Conservation (phyloP, 2,797 vertebrate genomes). For the Megaceryle alcyon region DNA sequence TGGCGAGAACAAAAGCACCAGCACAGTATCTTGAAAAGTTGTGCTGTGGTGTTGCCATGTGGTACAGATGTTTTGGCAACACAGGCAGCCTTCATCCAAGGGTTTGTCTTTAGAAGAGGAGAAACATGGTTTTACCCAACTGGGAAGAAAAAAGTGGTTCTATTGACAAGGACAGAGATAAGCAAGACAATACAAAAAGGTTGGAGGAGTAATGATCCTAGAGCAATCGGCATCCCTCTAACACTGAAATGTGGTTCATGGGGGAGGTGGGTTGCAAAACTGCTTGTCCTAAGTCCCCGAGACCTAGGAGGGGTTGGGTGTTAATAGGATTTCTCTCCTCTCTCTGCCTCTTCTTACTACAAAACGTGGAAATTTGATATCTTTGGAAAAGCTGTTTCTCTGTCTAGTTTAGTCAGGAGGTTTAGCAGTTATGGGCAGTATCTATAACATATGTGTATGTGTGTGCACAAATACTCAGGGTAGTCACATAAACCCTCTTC, state of each 20-base stretch:
- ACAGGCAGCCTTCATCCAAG: neutral
- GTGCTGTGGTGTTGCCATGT: neutral
- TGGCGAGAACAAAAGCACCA: slow-evolving; percentile 10
- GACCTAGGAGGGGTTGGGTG: neutral
- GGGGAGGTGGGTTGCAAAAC: neutral
- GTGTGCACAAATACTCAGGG: neutral
- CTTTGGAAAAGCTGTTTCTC: neutral
- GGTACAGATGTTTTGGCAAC: neutral
- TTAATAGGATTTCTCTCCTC: neutral
- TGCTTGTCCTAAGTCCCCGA: neutral
- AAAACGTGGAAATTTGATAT: neutral
- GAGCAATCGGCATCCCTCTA: neutral
- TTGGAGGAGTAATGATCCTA: neutral
- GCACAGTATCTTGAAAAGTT: neutral
- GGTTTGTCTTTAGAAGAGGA: neutral
- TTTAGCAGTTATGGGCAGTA: neutral
- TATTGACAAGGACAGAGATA: neutral
- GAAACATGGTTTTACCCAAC: neutral
- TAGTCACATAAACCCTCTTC: neutral
- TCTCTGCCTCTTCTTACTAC: neutral
- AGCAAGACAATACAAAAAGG: neutral
- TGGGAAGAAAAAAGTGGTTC: neutral
- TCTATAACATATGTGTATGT: neutral
- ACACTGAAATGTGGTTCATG: neutral
- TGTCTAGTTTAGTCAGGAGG: neutral